phyloP scores from a whole-genome alignment of 2,888 invertebrate genomes.

The Epirrita christyi region DNA sequence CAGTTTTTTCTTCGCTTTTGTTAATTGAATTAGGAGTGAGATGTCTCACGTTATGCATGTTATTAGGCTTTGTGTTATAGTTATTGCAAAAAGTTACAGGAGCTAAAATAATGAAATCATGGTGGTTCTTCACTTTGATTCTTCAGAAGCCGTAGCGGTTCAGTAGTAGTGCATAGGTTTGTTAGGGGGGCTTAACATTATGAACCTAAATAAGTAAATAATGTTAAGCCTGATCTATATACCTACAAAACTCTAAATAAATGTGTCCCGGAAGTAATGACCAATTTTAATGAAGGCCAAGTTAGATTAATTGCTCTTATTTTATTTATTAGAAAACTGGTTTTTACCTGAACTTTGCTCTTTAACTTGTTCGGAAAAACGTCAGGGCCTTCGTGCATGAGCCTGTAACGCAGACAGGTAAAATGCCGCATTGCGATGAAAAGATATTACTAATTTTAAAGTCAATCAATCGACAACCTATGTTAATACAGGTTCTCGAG shows the following conservation, averaged over 20 bases:
- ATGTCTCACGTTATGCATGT: neutral
- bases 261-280: constrained; percentile 45
- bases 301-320: constrained; percentile 54
- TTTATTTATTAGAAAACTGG: constrained; percentile 50
- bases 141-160: too few relatives aligned
- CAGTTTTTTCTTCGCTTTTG: constrained; percentile 11
- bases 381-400: constrained; percentile 48
- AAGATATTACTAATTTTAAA: neutral
- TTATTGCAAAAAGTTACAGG: too few relatives aligned
- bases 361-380: constrained; percentile 37
- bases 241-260: too few relatives aligned
- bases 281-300: constrained; percentile 46
- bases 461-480: too few relatives aligned
- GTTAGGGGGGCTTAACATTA: too few relatives aligned
- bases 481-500: too few relatives aligned
- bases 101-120: too few relatives aligned
- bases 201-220: too few relatives aligned
- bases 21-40: constrained; percentile 18
- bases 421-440: constrained; percentile 34
- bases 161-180: too few relatives aligned
- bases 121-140: too few relatives aligned
- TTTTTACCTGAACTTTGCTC: constrained; percentile 42
- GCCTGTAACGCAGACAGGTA: constrained; percentile 34
- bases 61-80: too few relatives aligned
- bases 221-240: too few relatives aligned